These are phyloP conservation scores for Exocentrus adspersus DNA, from an alignment of 2,888 invertebrate genomes.

Conservation along the genomic window DNA sequence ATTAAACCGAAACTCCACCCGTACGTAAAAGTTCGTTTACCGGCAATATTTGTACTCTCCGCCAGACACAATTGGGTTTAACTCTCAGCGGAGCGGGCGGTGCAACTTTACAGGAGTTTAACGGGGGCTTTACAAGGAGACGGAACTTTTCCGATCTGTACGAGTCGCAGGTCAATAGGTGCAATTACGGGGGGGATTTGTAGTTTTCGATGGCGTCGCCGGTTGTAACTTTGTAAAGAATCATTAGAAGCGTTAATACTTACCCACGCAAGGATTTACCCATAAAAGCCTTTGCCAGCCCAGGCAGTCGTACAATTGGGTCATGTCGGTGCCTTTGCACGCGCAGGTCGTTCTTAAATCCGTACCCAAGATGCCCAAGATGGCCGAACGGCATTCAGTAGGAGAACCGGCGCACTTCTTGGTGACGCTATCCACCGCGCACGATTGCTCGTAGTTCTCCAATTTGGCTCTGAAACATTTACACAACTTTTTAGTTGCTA, in stretches of 20 bases:
- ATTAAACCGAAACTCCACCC: constrained; percentile 13
- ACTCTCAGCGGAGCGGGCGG: constrained; percentile 14
- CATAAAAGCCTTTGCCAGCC: constrained; percentile 91
- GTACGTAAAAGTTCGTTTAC: constrained; percentile 27
- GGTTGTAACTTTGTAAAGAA: neutral
- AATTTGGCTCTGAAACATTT: constrained; percentile 76
- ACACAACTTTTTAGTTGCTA: too few species aligned
- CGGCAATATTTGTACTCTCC: constrained; percentile 26
- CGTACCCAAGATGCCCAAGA: constrained; percentile 90
- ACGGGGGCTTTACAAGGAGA: constrained; percentile 13
- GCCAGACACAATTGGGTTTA: neutral
- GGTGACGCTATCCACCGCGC: constrained; percentile 90
- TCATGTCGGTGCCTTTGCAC: constrained; percentile 86
- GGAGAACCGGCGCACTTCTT: constrained; percentile 89
- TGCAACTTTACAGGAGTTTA: constrained; percentile 31
- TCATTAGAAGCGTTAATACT: neutral
- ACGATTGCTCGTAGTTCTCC: constrained; percentile 90
- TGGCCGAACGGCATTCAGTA: constrained; percentile 84
- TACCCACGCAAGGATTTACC: constrained; percentile 94
- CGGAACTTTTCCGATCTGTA: constrained; percentile 8
- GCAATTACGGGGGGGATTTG: neutral
- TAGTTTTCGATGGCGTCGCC: neutral
- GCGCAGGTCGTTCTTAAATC: constrained; percentile 87
- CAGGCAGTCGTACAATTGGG: constrained; percentile 86
- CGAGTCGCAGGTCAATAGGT: neutral